Evolutionary conservation across 2,888 invertebrate genomes (phyloP).

Genomic region (Rhaphigaster nebulosa): DNA sequence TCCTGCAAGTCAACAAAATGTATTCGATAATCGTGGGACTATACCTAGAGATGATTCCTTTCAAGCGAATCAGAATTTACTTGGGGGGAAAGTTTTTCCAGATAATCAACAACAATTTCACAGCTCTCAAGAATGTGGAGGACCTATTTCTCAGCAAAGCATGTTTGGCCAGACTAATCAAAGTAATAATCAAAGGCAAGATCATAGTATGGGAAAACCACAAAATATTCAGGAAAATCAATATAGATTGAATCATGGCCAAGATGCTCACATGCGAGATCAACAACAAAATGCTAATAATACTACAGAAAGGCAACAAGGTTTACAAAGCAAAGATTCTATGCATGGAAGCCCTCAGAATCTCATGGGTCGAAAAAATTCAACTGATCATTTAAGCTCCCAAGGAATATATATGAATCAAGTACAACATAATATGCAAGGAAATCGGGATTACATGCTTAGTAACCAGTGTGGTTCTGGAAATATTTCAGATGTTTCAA

Average conservation of each 20-base stretch:
- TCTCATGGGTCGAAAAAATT: constrained; percentile 36
- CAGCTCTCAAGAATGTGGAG: constrained; percentile 12
- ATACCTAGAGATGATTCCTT: constrained; percentile 7
- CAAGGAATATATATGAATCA: not conserved
- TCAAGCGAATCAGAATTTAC: constrained; percentile 6
- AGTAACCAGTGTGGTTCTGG: constrained; percentile 31
- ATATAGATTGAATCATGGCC: constrained; percentile 8
- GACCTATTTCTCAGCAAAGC: constrained; percentile 36
- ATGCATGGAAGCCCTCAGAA: constrained; percentile 43
- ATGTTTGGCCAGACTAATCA: constrained; percentile 37
- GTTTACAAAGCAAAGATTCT: constrained; percentile 14
- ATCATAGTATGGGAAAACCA: constrained; percentile 51
- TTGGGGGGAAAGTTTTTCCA: not conserved
- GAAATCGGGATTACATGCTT: constrained; percentile 32
- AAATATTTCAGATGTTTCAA: not conserved
- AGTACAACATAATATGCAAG: constrained; percentile 15
- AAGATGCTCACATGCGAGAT: constrained; percentile 1
- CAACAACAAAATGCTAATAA: constrained; percentile 23
- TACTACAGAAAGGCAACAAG: not conserved
- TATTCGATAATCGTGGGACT: constrained; percentile 1
- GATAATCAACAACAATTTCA: constrained; percentile 50
- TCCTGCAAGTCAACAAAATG: constrained; percentile 37
- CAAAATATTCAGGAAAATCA: constrained; percentile 55
- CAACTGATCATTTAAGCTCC: not conserved
- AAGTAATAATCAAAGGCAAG: constrained; percentile 10